These are phyloP conservation scores for Drosophila phalerata DNA, from an alignment of 2,888 invertebrate genomes.

Conservation along the genomic window DNA sequence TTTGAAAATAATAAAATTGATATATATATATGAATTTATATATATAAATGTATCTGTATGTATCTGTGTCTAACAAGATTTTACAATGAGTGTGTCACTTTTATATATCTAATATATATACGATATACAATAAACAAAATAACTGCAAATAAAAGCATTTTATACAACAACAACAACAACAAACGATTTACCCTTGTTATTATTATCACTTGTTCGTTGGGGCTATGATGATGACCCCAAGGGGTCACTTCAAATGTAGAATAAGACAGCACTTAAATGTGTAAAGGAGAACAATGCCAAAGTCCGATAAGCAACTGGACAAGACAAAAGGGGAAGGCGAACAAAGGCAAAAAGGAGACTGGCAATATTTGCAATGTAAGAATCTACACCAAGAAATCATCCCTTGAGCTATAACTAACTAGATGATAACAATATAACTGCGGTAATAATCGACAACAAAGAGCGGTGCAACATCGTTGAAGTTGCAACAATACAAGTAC, in stretches of 20 bases:
- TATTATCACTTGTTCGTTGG: slow-evolving; percentile 6
- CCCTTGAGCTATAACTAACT: slow-evolving; percentile 50
- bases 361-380: slow-evolving; percentile 36
- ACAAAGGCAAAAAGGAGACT: slow-evolving; percentile 30
- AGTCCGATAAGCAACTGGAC: slow-evolving; percentile 60
- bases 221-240: slow-evolving; percentile 26
- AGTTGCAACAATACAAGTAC: slow-evolving; percentile 11
- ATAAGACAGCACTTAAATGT: slow-evolving; percentile 27
- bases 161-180: slow-evolving; percentile 65
- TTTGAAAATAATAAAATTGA: slow-evolving; percentile 36
- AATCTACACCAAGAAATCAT: slow-evolving; percentile 34
- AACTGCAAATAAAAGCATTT: slow-evolving; percentile 74
- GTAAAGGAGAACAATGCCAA: slow-evolving; percentile 43
- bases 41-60: slow-evolving; percentile 29
- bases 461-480: slow-evolving; percentile 26
- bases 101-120: slow-evolving; percentile 76
- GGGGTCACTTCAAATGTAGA: slow-evolving; percentile 58
- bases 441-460: slow-evolving; percentile 33
- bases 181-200: slow-evolving; percentile 23
- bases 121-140: slow-evolving; percentile 70
- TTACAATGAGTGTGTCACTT: slow-evolving; percentile 80
- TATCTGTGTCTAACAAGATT: slow-evolving; percentile 79
- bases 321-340: slow-evolving; percentile 45
- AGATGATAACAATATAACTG: slow-evolving; percentile 40
- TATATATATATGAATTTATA: slow-evolving; percentile 32